Base-by-base conservation (phyloP, 1,140 invertebrate species). In the Diorhabda elongata region DNA sequence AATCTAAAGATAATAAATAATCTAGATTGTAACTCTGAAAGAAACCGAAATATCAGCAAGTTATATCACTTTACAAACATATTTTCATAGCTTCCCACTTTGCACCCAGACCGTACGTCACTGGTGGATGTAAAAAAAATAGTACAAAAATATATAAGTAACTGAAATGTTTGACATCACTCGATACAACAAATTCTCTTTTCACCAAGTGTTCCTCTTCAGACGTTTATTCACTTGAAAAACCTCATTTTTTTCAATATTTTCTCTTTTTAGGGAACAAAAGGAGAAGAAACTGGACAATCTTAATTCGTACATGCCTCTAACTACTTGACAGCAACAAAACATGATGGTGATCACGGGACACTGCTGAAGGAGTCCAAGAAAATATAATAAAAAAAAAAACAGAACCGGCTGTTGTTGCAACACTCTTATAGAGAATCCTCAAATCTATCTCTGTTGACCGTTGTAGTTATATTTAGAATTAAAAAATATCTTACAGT, bases 241-340 rank as follows among this genome's bases (percentile, higher is more conserved):
- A 59, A 5, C 26, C 8, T 59, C 41, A n/a, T 11, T 42, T 44
- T 5, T 42, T 9, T 57, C 8, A 47, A 56, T 43, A 44, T 61
- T 26, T 42, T 69, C 58, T 64, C 52, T 70, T 78, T 84, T 64
- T 82, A 88, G 87, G 87, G 87, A 87, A 83, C 85, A 84, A 86
- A 87, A 85, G 84, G 85, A 86, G 85, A 87, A 86, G 86, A 88
- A 87, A 87, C 87, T 84, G 84, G 86, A 86, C 86, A 87, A 85
- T 84, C 85, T 87, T 87, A 88, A 87, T 74, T 76, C 79, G 64
- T 81, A 79, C 74, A 74, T 81, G 74, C 76, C 76, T 69, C 76
- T 81, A 63, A 81, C 78, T 72, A 80, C 80, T 77, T 81, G 80
- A 81, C 79, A 78, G 74, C 47, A 52, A 8, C n/a, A 52, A 8